phyloP scores from a whole-genome alignment of 2,797 vertebrate species.

The Sarcoramphus papa region DNA sequence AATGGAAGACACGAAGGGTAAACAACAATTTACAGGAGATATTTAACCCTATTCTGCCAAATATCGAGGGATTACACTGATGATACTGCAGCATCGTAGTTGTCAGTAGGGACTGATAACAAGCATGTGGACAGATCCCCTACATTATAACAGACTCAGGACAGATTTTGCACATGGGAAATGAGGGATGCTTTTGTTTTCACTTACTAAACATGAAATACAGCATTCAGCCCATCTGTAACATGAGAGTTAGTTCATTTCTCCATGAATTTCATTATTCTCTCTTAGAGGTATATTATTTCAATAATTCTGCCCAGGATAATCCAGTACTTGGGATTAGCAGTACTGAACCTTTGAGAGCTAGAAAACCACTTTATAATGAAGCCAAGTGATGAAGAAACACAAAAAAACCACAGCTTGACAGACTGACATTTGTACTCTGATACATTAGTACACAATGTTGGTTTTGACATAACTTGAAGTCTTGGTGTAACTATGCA shows the following conservation, averaged over 20 bases:
- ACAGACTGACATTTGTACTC: background rate
- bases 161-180: background rate
- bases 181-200: background rate
- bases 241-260: background rate
- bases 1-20: background rate
- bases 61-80: background rate
- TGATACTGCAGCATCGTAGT: background rate
- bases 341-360: background rate
- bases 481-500: background rate
- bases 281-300: background rate
- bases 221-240: background rate
- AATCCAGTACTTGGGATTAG: constrained; percentile 1
- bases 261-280: background rate
- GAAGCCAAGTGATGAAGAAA: background rate
- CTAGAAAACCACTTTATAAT: background rate
- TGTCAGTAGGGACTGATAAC: background rate
- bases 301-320: background rate
- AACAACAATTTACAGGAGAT: background rate
- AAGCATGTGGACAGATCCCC: background rate
- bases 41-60: background rate
- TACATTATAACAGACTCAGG: background rate
- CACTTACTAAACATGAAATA: background rate
- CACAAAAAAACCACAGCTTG: background rate
- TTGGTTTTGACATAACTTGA: background rate
- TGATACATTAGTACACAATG: background rate